These are phyloP conservation scores for Microplitis demolitor DNA, from an alignment of 1,140 invertebrate genomes.

Conservation along the genomic window DNA sequence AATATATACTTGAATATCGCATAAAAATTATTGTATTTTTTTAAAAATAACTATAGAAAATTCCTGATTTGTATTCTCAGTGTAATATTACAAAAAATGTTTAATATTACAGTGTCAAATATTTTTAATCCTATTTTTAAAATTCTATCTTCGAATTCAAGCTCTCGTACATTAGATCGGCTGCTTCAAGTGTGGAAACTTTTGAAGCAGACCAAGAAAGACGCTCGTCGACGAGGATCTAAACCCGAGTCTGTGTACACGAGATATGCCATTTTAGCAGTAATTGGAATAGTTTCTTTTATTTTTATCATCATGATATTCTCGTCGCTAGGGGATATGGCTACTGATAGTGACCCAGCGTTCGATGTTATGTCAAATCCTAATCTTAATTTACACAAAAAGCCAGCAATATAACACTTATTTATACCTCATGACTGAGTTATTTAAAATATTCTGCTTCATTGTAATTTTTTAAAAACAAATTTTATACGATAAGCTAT, in stretches of 20 bases:
- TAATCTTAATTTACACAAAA: slow-evolving; percentile 53
- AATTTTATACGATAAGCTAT: background rate
- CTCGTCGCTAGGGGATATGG: slow-evolving; percentile 64
- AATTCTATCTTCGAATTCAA: background rate
- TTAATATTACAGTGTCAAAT: background rate
- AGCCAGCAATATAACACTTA: slow-evolving; percentile 13
- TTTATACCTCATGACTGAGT: background rate
- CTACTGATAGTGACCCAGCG: slow-evolving; percentile 66
- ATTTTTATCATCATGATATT: slow-evolving; percentile 57
- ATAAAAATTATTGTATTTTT: no score
- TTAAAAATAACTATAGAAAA: no score
- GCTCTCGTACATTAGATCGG: slow-evolving; percentile 65
- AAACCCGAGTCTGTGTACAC: slow-evolving; percentile 57
- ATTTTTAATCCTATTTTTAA: background rate
- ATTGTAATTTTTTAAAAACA: background rate
- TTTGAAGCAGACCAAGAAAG: slow-evolving; percentile 19
- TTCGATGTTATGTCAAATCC: slow-evolving; percentile 65
- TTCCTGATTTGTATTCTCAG: background rate
- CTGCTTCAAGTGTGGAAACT: slow-evolving; percentile 74
- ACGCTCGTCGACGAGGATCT: slow-evolving; percentile 51
- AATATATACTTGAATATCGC: no score
- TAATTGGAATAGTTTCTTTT: slow-evolving; percentile 63
- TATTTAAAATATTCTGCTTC: background rate
- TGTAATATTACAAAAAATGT: background rate
- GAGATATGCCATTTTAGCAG: slow-evolving; percentile 61